Evolutionary conservation across 2,888 invertebrate species (phyloP).

Genomic region (Steinernema hermaphroditum): DNA sequence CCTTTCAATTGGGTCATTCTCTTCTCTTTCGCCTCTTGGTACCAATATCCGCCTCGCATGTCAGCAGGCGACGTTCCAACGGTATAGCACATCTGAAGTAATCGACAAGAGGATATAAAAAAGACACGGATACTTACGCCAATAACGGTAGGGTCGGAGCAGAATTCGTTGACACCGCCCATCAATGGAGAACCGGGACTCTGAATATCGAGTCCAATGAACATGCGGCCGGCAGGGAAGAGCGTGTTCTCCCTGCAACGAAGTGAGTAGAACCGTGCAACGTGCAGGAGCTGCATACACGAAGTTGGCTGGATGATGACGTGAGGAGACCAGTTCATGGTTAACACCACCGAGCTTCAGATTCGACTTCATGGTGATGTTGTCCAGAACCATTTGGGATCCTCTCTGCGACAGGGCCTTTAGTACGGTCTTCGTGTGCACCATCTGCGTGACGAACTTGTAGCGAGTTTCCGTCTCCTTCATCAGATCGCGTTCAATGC

Average conservation of each 20-base stretch:
- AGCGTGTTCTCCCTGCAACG: not conserved
- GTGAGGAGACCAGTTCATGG: not conserved
- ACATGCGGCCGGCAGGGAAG: too few relatives aligned
- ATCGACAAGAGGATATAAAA: not conserved
- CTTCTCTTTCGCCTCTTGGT: not conserved
- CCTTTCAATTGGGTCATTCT: not conserved
- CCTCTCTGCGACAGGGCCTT: not conserved
- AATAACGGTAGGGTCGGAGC: conserved; percentile 1
- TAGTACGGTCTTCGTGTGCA: not conserved
- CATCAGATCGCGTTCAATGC: too few relatives aligned
- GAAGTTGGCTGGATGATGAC: not conserved
- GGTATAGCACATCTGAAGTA: not conserved
- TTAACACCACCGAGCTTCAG: conserved; percentile 5
- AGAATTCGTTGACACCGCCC: not conserved
- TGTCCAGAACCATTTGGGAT: not conserved
- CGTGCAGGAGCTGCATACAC: not conserved
- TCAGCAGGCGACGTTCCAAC: conserved; percentile 4
- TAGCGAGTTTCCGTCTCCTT: conserved; percentile 1
- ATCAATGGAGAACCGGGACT: too few relatives aligned
- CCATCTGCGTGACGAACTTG: not conserved
- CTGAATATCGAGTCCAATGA: too few relatives aligned
- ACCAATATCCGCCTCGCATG: conserved; percentile 8
- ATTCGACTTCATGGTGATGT: not conserved
- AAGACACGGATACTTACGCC: not conserved
- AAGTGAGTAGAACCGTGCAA: not conserved